Evolutionary conservation across 1,140 invertebrate genomes (phyloP), one percentile per base, ranked within the genome.

Genomic region (Drosophila suzukii): DNA sequence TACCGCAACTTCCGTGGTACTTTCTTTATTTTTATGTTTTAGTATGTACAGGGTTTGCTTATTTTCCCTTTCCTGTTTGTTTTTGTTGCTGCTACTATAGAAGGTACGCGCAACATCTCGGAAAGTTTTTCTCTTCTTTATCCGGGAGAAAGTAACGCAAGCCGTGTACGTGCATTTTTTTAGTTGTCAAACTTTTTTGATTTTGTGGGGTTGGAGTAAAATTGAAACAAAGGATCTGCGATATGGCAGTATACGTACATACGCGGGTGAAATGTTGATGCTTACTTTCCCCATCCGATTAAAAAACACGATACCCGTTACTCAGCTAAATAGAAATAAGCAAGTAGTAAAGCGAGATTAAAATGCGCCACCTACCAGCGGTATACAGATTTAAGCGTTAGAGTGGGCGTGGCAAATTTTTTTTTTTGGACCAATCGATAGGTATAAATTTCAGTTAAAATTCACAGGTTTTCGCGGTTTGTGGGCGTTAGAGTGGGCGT

Each of bases 1-100:
- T 89, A 89, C 85, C 80, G 81, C 73, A 81, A 90, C 84, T 89
- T 89, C 84, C 84, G 76, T 68, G 43, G 58, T 61, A 76, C 56
- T 83, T 88, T 82, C 49, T 46, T 63, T 47, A 41, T 77, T 77
- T 47, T 78, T 51, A 71, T 77, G 65, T 55, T 76, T 76, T 56
- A 77, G 50, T 66, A 51, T 76, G 73, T 56, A 74, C 43, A 24
- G 70, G 67, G 38, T 41, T 61, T 66, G 39, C 54, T 59, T 75
- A 50, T 55, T 39, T 65, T 75, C 41, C 49, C 43, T 49, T 51
- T 41, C 34, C 41, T 58, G 49, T 27, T 43, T 24, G 17, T 20
- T 65, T 47, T 47, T 27, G 30, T 49, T 54, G 13, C 39, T 15
- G 65, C 53, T 43, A 50, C 68, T 59, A 27, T 27, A 24, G 15